phyloP scores from a whole-genome alignment of 2,797 vertebrate genomes.

The Myoxocephalus aenaeus region DNA sequence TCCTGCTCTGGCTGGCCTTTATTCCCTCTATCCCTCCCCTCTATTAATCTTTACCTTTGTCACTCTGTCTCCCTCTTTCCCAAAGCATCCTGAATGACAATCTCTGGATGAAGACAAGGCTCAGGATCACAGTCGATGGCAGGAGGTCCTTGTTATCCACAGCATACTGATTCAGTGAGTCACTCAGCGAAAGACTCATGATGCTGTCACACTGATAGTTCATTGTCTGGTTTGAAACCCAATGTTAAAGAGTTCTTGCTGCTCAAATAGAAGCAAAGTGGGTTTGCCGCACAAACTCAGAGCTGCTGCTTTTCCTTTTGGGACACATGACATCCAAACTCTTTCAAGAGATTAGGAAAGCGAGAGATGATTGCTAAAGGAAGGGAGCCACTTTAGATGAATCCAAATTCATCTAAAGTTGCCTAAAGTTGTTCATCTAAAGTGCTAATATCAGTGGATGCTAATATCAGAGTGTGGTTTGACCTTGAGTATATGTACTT shows the following conservation, averaged over 20 bases:
- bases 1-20: slow-evolving; percentile 43
- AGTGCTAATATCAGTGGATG: neutral
- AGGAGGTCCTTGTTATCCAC: slow-evolving; percentile 18
- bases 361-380: neutral
- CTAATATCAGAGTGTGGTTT: neutral
- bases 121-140: slow-evolving; percentile 21
- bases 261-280: neutral
- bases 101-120: slow-evolving; percentile 21
- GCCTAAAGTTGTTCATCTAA: too few relatives aligned
- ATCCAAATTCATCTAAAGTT: neutral
- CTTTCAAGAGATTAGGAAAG: neutral
- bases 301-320: neutral
- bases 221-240: neutral
- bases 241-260: neutral
- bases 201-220: neutral
- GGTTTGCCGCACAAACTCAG: neutral
- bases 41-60: slow-evolving; percentile 51
- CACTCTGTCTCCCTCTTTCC: slow-evolving; percentile 30
- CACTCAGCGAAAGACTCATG: slow-evolving; percentile 12
- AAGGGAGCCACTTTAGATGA: neutral
- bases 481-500: neutral
- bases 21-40: slow-evolving; percentile 22
- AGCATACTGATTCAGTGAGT: slow-evolving; percentile 18
- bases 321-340: neutral
- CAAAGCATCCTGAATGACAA: slow-evolving; percentile 24